Percentiles rank a stretch among this genome's conserved stretches.
These are phyloP conservation scores for Dromaius novaehollandiae DNA, from an alignment of 2,113 vertebrate species.

Conservation along the genomic window DNA sequence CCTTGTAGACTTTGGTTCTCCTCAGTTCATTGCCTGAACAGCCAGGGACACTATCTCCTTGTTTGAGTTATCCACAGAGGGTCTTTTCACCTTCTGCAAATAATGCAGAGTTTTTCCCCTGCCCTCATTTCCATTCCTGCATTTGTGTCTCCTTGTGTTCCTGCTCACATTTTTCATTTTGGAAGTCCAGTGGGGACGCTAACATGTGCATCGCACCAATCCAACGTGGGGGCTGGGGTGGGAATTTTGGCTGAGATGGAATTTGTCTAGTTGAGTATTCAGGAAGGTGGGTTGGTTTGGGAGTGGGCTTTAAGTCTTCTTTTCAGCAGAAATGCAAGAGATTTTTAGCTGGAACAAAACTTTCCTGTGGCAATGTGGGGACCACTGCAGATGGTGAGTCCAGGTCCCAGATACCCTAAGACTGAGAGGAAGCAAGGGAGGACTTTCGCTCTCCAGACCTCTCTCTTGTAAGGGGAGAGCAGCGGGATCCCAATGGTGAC, in stretches of 20 bases:
- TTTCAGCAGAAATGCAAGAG: not conserved
- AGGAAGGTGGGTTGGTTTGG: not conserved
- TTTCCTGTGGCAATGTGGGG: not conserved
- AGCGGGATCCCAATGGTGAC: not conserved
- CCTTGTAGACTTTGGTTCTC: not conserved
- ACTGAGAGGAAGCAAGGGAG: not conserved
- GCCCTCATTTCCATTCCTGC: not conserved
- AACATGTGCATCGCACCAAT: not conserved
- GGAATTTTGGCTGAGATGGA: not conserved
- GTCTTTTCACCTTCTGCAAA: not conserved
- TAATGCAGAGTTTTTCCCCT: not conserved
- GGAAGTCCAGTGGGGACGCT: not conserved
- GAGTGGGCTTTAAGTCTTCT: not conserved
- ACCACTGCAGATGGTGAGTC: not conserved
- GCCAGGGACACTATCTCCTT: rapidly evolving
- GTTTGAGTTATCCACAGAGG: not conserved
- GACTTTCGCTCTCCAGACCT: not conserved
- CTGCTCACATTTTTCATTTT: not conserved
- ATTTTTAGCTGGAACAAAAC: not conserved
- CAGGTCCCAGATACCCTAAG: not conserved
- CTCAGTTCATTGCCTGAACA: not conserved
- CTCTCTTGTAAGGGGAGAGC: not conserved
- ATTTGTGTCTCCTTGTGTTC: not conserved
- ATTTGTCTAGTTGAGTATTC: not conserved
- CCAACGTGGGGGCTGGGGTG: rapidly evolving